Base-by-base conservation (phyloP, 2,888 invertebrate genomes). In the Yponomeuta malinellus region DNA sequence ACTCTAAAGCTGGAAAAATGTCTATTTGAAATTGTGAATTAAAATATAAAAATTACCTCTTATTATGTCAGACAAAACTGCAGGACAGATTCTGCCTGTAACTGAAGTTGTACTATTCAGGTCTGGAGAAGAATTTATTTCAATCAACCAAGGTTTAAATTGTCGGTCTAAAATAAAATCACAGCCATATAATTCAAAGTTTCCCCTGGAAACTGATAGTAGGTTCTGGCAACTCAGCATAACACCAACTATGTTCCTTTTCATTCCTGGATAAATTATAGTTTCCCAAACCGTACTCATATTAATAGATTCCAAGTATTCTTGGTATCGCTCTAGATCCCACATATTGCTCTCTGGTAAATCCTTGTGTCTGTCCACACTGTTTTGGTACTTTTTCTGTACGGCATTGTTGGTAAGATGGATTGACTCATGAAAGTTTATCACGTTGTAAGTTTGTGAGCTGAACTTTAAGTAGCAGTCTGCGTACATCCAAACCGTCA, bases 61-160 rank as follows among this genome's bases (percentile, higher is more conserved):
- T 71, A 98, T 93, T 33, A 97, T 93, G 87, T 98, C 98, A 77
- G 96, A 95, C 29, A 98, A 85, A 5, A 96, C 97, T 76, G 93
- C 93, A 3, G 96, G 94, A 82, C 98, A 98, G 82, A 98, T 94
- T 75, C 94, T 93, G 0, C 96, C 95, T 0, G 98, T 98, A 12
- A 98, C 95, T 72, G 94, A 94, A 0, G 98, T 98, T 43, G 97
- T 97, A 33, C 95, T 93, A 73, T 94, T 93, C 86, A 98, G 94
- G 85, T 97, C 96, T 0, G 98, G 98, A 80, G 96, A 95, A 2
- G 97, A 96, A 90, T 98, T 98, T 75, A 98, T 97, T 92, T 98
- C 98, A 77, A 98, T 96, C 73, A 98, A 88, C 96, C 97, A 98
- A 0, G 98, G 97, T 73, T 95, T 94, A 77, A 95, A 96, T 78